A percentile compares a stretch with the other conserved stretches of the same genome.
phyloP scores from a whole-genome alignment of 2,797 vertebrate species.

The Petrocephalus schoutedeni region DNA sequence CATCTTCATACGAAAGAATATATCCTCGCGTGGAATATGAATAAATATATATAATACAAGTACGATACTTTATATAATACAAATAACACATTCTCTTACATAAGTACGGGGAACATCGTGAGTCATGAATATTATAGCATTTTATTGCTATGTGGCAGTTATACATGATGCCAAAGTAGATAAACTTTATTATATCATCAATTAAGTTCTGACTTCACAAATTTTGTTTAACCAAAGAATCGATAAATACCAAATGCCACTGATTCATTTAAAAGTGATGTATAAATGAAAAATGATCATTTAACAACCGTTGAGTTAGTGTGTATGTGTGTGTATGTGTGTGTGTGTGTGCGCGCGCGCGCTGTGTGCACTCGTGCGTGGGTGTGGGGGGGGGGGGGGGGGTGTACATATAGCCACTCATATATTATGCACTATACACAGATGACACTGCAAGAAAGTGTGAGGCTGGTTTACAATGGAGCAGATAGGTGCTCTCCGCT shows the following conservation, averaged over 20 bases:
- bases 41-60: too few species aligned
- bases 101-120: background rate
- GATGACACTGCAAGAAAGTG: background rate
- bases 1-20: too few species aligned
- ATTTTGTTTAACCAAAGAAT: constrained; percentile 8
- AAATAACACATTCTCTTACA: background rate
- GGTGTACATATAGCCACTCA: background rate
- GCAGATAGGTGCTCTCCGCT: background rate
- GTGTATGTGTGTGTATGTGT: background rate
- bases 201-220: background rate
- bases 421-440: background rate
- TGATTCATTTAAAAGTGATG: background rate
- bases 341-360: background rate
- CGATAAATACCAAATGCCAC: background rate
- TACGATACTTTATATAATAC: background rate
- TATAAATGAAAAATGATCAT: background rate
- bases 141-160: background rate
- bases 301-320: background rate
- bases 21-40: too few species aligned
- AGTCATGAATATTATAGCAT: background rate
- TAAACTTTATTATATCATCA: background rate
- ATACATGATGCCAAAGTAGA: background rate
- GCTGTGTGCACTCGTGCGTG: background rate
- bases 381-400: background rate
- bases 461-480: background rate